Conservation (phyloP, 2,888 invertebrate genomes). For the Drosophila hamatofila region DNA sequence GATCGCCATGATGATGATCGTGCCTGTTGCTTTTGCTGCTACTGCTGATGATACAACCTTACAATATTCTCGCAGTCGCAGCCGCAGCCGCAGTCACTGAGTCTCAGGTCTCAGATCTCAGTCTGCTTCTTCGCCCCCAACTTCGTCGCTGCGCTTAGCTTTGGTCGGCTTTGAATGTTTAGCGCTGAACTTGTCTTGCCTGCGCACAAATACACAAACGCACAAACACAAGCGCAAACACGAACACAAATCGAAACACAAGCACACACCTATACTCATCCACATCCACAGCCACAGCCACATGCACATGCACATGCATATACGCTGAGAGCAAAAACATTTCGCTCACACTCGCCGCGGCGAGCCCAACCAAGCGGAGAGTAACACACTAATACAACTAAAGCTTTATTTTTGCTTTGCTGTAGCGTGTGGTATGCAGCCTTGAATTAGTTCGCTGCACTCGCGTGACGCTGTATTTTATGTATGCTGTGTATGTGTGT, state of each 20-base stretch:
- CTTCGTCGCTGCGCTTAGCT: conserved; percentile 58
- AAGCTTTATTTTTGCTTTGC: conserved; percentile 77
- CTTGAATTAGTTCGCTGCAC: conserved; percentile 86
- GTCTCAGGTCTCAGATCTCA: conserved; percentile 46
- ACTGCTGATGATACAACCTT: conserved; percentile 71
- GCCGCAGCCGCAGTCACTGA: conserved; percentile 27
- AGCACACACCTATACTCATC: conserved; percentile 28
- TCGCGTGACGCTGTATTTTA: conserved; percentile 81
- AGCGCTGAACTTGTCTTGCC: conserved; percentile 81
- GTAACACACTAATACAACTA: conserved; percentile 62
- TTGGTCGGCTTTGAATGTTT: conserved; percentile 79
- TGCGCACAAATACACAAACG: conserved; percentile 53
- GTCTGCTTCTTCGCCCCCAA: conserved; percentile 45
- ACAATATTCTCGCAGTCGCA: conserved; percentile 69
- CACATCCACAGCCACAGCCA: conserved; percentile 24
- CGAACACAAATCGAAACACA: conserved; percentile 39
- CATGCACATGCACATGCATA: conserved; percentile 25
- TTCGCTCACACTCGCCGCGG: conserved; percentile 37
- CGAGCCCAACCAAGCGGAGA: conserved; percentile 45
- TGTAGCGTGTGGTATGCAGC: conserved; percentile 85
- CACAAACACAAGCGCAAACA: conserved; percentile 39
- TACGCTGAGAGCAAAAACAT: conserved; percentile 30
- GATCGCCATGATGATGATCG: conserved; percentile 19
- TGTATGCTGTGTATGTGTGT: conserved; percentile 41
- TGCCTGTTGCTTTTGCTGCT: conserved; percentile 44